These are phyloP conservation scores for Penaeus monodon DNA, from an alignment of 2,888 invertebrate species.

Conservation along the genomic window DNA sequence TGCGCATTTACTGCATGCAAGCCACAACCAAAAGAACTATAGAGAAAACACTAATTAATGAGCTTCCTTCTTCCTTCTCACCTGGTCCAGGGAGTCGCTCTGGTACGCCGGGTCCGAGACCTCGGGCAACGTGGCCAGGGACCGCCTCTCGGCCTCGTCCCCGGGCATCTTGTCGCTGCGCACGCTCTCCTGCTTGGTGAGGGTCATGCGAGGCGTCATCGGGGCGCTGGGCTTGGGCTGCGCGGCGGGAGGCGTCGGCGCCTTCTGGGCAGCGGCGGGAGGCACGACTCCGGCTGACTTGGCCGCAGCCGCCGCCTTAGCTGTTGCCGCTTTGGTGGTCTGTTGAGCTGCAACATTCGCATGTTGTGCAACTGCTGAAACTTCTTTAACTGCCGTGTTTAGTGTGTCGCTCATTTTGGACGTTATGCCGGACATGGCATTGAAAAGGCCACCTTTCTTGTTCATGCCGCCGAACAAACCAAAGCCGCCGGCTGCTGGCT, in stretches of 20 bases:
- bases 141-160: conserved; percentile 56
- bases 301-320: conserved; percentile 56
- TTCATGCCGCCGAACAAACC: conserved; percentile 63
- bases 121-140: conserved; percentile 57
- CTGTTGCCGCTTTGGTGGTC: conserved; percentile 60
- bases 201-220: conserved; percentile 35
- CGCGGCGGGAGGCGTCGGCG: conserved; percentile 25
- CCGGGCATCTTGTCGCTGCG: conserved; percentile 64
- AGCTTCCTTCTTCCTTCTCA: conserved; percentile 16
- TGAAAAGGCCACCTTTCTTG: conserved; percentile 62
- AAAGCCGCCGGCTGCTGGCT: conserved; percentile 58
- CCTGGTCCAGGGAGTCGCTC: conserved; percentile 56
- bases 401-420: conserved; percentile 65
- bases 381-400: conserved; percentile 64
- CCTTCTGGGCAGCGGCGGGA: neutral
- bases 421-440: conserved; percentile 64
- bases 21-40: too few species aligned
- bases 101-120: conserved; percentile 42
- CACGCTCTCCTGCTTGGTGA: conserved; percentile 64
- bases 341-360: conserved; percentile 63
- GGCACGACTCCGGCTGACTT: conserved; percentile 49
- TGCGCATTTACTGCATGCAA: too few species aligned
- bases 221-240: conserved; percentile 19
- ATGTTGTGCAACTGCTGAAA: conserved; percentile 62
- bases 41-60: neutral